Percentiles rank a stretch among this genome's conserved stretches.
Evolutionary conservation across 2,113 vertebrate species (phyloP).

Genomic region (Elaphurus davidianus): DNA sequence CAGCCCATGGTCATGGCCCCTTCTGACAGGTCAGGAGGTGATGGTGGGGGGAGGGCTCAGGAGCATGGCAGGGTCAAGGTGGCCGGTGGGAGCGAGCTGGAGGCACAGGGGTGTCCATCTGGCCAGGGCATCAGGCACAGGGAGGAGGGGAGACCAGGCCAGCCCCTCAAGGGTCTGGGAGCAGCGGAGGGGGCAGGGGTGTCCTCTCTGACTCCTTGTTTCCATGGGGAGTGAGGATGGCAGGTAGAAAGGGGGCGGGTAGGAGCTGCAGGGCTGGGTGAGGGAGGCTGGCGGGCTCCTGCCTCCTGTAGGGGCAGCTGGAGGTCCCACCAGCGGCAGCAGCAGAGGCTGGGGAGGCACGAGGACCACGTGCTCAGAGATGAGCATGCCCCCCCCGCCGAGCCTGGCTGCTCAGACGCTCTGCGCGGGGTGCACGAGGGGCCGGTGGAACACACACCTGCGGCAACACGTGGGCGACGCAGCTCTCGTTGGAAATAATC

Average conservation of each 20-base stretch:
- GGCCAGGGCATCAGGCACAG: background rate
- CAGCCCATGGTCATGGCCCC: background rate
- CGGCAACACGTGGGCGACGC: rapidly evolving
- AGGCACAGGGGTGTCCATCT: rapidly evolving
- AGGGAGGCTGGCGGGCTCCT: background rate
- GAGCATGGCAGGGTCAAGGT: rapidly evolving
- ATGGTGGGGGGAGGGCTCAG: background rate
- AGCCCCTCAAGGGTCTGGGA: background rate
- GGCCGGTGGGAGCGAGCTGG: background rate
- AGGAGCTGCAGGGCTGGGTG: background rate
- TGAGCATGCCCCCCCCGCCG: rapidly evolving
- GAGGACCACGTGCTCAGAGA: rapidly evolving
- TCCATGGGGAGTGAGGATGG: background rate
- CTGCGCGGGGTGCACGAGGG: rapidly evolving
- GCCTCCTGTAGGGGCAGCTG: background rate
- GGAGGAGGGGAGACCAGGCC: background rate
- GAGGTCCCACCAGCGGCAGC: background rate
- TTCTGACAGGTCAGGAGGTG: background rate
- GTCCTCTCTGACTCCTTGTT: background rate
- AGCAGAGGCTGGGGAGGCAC: background rate
- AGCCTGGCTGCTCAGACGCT: background rate
- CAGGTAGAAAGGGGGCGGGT: background rate
- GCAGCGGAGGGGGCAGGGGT: background rate
- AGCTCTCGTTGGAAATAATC: background rate
- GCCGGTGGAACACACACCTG: rapidly evolving